Base-by-base conservation (phyloP, 2,888 invertebrate genomes). In the Micoletzkya japonica region DNA sequence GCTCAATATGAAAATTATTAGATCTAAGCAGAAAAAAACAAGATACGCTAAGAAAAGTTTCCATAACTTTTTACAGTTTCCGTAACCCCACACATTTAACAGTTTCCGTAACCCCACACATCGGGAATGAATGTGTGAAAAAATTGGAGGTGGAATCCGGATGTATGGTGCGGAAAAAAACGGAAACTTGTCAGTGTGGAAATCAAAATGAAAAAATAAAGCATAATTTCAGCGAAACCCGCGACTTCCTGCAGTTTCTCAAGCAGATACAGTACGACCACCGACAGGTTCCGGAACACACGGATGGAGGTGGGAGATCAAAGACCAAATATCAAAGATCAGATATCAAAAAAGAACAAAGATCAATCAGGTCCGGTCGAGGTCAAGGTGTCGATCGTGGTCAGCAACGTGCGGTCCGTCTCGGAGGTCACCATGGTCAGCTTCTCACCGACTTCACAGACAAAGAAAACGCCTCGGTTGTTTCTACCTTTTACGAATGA, bases 341-440 rank as follows among this genome's bases (percentile, higher is more conserved):
- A n/a, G n/a, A n/a, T n/a, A n/a, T n/a, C n/a, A n/a, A n/a, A n/a
- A n/a, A n/a, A n/a, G n/a, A 56, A 4, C 4, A 37, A 26, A 17
- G 4, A 7, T 36, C 54, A 39, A 74, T 70, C 71, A 81, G 82
- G 76, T 57, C 77, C 84, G 1, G 81, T 81, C 0, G 70, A 70
- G 14, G 78, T 84, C 17, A 76, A 78, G 26, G 82, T 84, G 7
- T 81, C 80, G 2, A 78, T 84, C 3, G 79, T 82, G 20, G 81
- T 84, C 30, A 80, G 81, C 73, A 84, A 84, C 66, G 79, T 84
- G 24, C 76, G 84, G 49, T 78, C 80, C 2, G 83, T 84, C 2
- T 84, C 84, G 20, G 84, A 84, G 76, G 81, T 83, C 32, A 83
- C 84, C 4, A 84, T 84, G 83, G 82, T 79, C 34, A 44, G 72